Evolutionary conservation across 1,140 invertebrate species (phyloP).

Genomic region (Hyphantria cunea): DNA sequence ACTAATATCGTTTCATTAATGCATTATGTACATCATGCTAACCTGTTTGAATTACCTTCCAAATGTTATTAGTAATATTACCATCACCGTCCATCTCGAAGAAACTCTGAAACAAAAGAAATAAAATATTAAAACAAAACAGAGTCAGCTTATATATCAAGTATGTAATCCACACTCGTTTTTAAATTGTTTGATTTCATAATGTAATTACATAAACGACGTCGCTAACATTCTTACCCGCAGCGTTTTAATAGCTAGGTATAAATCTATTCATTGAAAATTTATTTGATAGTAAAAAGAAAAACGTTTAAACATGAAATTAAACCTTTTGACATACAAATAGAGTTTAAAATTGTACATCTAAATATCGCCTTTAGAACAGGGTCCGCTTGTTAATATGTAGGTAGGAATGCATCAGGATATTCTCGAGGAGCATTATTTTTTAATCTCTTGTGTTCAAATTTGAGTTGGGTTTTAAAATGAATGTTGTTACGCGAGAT

Average conservation of each 20-base stretch:
- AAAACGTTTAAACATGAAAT: not conserved
- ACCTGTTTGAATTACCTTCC: constrained; percentile 24
- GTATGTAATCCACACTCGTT: constrained; percentile 2
- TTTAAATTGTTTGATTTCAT: constrained; percentile 14
- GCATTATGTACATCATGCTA: not conserved
- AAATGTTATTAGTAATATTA: constrained; percentile 21
- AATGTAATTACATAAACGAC: constrained; percentile 34
- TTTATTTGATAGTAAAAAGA: constrained; percentile 38
- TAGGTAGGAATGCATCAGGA: constrained; percentile 34
- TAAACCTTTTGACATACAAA: constrained; percentile 1
- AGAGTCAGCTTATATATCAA: constrained; percentile 22
- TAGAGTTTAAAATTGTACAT: constrained; percentile 20
- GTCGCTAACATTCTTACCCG: constrained; percentile 26
- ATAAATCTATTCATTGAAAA: constrained; percentile 43
- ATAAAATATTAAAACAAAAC: constrained; percentile 1
- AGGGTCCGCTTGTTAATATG: constrained; percentile 20
- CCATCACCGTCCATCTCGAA: constrained; percentile 17
- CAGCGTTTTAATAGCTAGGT: constrained; percentile 40
- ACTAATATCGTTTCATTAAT: no score
- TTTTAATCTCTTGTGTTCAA: constrained; percentile 35
- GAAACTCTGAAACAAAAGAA: constrained; percentile 15
- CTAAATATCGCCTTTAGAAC: not conserved
- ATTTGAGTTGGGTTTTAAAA: constrained; percentile 21
- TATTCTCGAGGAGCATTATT: constrained; percentile 39
- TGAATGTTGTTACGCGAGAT: constrained; percentile 18